phyloP scores from a whole-genome alignment of 2,888 invertebrate genomes.

The Drosophila subsilvestris region DNA sequence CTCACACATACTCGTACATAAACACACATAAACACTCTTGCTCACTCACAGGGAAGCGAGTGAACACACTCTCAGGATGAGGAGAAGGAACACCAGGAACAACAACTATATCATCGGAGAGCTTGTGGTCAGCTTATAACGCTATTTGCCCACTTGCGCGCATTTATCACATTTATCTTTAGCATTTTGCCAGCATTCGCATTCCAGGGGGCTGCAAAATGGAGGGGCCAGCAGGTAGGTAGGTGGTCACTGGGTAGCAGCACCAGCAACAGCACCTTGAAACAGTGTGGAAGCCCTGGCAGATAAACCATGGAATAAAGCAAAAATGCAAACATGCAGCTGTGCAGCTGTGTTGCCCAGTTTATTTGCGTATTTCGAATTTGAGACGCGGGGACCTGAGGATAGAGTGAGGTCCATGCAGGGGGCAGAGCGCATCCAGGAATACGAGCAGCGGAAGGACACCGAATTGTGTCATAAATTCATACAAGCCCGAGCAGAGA shows the following conservation, averaged over 20 bases:
- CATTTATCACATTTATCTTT: conserved; percentile 77
- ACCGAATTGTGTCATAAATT: conserved; percentile 51
- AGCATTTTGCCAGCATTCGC: conserved; percentile 30
- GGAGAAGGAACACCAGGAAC: conserved; percentile 6
- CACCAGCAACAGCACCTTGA: conserved; percentile 45
- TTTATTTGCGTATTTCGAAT: conserved; percentile 72
- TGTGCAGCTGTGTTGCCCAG: conserved; percentile 52
- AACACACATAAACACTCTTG: conserved; percentile 5
- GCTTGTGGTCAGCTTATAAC: conserved; percentile 76
- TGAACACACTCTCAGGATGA: no score
- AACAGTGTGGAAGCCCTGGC: conserved; percentile 28
- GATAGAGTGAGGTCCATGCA: conserved; percentile 1
- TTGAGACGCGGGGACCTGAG: conserved; percentile 41
- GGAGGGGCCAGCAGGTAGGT: conserved; percentile 22
- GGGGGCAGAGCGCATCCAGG: not conserved
- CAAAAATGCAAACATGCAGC: conserved; percentile 72
- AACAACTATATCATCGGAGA: conserved; percentile 45
- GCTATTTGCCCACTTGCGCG: conserved; percentile 68
- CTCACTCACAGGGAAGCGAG: not conserved
- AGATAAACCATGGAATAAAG: conserved; percentile 70
- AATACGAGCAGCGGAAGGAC: conserved; percentile 15
- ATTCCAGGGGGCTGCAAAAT: not conserved
- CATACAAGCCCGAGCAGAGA: conserved; percentile 46
- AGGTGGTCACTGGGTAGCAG: not conserved
- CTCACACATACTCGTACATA: conserved; percentile 24